Evolutionary conservation across 2,113 vertebrate genomes (phyloP), one percentile per base, ranked within the genome.

Genomic region (Melierax canorus): DNA sequence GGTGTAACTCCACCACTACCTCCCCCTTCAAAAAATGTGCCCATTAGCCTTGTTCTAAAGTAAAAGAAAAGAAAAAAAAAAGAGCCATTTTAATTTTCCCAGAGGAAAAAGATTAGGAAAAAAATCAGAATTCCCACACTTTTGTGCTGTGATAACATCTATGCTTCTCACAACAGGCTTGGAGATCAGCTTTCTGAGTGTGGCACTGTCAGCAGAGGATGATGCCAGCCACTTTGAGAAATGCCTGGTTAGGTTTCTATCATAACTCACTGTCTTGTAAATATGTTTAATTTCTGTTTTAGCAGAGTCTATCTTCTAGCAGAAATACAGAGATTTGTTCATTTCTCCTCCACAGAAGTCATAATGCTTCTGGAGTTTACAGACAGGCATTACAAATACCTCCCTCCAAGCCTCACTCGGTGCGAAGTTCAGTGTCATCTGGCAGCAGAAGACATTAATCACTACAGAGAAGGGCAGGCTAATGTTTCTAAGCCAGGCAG

Each of bases 401-500:
- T 92, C 75, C 86, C 77, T 95, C 39, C 53, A 83, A 97, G 87
- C 72, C 53, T 93, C 83, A 79, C 53, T 97, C 8, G 14, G 74
- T 4, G 85, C 0, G 0, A 95, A 92, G 94, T 91, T 92, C 93
- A 77, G 90, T 92, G 96, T 94, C 78, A 78, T 95, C 85, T 92
- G 94, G 79, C 91, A 93, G 78, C 75, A 92, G 64, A 87, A 86
- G 68, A 72, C 64, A 96, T 97, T 94, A 97, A 97, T 97, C 96
- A 96, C 75, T 34, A 64, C 64, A 22, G 85, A 94, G 92, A 97
- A 95, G 60, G 38, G 23, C 71, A 88, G 48, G 45, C 75, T 97
- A 96, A 94, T 82, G 92, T 93, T 96, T 95, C 92, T 95, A 91
- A 97, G 92, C 81, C 91, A 92, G 81, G 50, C 69, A 94, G 68